A percentile compares a stretch with the other conserved stretches of the same genome.
Evolutionary conservation across 2,888 invertebrate genomes (phyloP).

Genomic region (Anthophora plumipes): DNA sequence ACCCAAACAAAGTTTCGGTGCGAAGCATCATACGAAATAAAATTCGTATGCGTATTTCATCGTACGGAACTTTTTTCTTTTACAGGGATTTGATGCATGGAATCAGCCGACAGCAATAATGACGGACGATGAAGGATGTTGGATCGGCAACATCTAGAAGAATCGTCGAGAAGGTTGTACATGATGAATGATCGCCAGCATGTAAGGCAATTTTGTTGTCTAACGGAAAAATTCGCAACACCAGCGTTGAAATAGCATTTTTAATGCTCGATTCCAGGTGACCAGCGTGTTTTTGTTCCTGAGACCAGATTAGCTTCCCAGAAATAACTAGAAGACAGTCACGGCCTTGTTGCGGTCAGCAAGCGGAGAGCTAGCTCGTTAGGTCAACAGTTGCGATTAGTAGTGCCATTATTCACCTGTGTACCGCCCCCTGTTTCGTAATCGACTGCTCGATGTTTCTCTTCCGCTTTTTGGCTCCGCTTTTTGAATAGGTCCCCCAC

Average conservation of each 20-base stretch:
- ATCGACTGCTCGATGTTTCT: constrained; percentile 74
- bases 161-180: constrained; percentile 12
- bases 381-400: constrained; percentile 81
- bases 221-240: constrained; percentile 32
- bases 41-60: neutral
- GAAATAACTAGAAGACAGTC: constrained; percentile 68
- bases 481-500: constrained; percentile 79
- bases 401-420: constrained; percentile 84
- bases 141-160: constrained; percentile 18
- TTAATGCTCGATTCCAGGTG: constrained; percentile 17
- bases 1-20: neutral
- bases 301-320: constrained; percentile 57
- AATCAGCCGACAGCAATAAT: neutral
- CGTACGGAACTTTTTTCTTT: neutral
- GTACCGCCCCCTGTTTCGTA: constrained; percentile 78
- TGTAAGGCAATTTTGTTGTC: constrained; percentile 54
- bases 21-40: neutral
- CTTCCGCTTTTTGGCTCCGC: constrained; percentile 61
- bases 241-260: neutral
- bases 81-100: neutral
- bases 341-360: constrained; percentile 69
- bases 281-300: constrained; percentile 47
- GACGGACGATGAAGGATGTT: constrained; percentile 2
- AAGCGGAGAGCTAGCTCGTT: constrained; percentile 77
- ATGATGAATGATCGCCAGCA: constrained; percentile 37